Percentiles rank a stretch among this genome's conserved stretches.
These are phyloP conservation scores for Okamejei kenojei DNA, from an alignment of 2,797 vertebrate species.

Conservation along the genomic window DNA sequence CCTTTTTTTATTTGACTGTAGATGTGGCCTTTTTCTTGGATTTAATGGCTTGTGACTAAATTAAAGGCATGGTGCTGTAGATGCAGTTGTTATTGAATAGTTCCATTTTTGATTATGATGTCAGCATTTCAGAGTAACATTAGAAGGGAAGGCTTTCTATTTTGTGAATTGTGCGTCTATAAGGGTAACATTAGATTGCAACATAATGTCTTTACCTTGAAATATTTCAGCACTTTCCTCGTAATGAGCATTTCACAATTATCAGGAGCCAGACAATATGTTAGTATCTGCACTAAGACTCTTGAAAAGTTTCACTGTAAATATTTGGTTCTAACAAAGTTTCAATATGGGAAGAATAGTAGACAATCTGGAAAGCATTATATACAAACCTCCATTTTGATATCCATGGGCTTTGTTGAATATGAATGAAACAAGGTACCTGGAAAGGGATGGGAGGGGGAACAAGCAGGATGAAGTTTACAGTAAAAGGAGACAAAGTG, in stretches of 20 bases:
- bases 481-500: background rate
- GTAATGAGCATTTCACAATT: background rate
- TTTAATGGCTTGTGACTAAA: background rate
- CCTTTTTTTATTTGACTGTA: background rate
- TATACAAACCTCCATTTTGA: background rate
- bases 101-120: background rate
- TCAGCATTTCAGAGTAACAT: background rate
- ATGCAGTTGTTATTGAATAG: background rate
- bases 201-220: background rate
- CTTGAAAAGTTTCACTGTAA: constrained; percentile 20
- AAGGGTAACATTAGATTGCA: background rate
- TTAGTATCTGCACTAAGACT: background rate
- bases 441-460: background rate
- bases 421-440: background rate
- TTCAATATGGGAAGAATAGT: constrained; percentile 1
- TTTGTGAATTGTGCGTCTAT: background rate
- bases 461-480: background rate
- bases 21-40: background rate
- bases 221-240: constrained; percentile 11
- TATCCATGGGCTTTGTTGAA: background rate
- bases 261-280: background rate
- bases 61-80: background rate
- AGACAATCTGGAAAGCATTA: constrained; percentile 13
- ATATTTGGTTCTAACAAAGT: background rate
- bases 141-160: background rate